Evolutionary conservation across 2,113 vertebrate species (phyloP).

Genomic region (Phyllopteryx taeniolatus): DNA sequence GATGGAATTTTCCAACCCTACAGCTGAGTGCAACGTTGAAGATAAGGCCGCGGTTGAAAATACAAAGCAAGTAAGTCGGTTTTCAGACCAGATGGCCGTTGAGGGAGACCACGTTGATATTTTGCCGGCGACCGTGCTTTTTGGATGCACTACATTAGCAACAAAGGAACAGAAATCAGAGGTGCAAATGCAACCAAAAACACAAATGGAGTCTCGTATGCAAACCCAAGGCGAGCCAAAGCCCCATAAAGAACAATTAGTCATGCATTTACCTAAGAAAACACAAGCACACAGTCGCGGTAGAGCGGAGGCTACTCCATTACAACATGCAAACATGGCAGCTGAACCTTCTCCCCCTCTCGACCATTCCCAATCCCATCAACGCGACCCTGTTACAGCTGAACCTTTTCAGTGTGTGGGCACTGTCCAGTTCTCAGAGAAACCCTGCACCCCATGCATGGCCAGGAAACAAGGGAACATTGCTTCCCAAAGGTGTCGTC

Average conservation of each 20-base stretch:
- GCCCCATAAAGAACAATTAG: conserved; percentile 17
- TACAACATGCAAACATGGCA: conserved; percentile 11
- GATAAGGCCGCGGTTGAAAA: conserved; percentile 21
- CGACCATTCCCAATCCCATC: conserved; percentile 26
- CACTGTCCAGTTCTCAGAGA: conserved; percentile 64
- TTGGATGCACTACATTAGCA: conserved; percentile 29
- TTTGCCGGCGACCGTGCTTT: conserved; percentile 65
- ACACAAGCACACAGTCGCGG: conserved; percentile 13
- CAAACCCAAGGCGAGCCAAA: conserved; percentile 24
- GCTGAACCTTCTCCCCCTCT: conserved; percentile 4
- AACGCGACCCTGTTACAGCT: conserved; percentile 4
- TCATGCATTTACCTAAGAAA: conserved; percentile 14
- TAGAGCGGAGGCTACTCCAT: conserved; percentile 5
- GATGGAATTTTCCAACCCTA: background rate
- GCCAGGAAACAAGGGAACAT: conserved; percentile 63
- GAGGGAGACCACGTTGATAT: conserved; percentile 84
- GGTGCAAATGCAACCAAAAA: conserved; percentile 20
- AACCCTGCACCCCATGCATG: conserved; percentile 70
- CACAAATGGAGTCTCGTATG: conserved; percentile 20
- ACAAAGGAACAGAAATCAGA: conserved; percentile 23
- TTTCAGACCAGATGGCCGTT: background rate
- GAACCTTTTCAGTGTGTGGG: conserved; percentile 42
- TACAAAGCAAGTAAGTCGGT: conserved; percentile 6
- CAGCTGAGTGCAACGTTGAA: conserved; percentile 10
- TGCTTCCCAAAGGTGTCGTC: conserved; percentile 61